phyloP scores from a whole-genome alignment of 2,797 vertebrate species.

The Sciurus carolinensis region DNA sequence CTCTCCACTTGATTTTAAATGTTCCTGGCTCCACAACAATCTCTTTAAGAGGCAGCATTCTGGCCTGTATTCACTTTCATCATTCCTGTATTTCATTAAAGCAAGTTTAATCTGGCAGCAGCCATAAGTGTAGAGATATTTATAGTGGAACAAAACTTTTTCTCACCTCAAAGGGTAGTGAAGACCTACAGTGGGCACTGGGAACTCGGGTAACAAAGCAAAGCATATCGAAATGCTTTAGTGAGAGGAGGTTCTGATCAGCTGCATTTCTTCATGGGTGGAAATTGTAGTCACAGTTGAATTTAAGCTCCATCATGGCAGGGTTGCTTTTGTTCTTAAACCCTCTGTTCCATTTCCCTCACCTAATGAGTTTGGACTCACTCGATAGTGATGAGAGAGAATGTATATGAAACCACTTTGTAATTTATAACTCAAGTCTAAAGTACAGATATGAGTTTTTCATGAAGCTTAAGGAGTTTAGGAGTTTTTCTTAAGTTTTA shows the following conservation, averaged over 20 bases:
- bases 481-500: constrained; percentile 4
- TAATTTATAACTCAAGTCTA: neutral
- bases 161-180: neutral
- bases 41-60: neutral
- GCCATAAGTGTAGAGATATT: neutral
- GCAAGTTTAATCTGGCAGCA: neutral
- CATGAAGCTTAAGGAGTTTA: neutral
- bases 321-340: constrained; percentile 44
- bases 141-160: neutral
- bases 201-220: neutral
- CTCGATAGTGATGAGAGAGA: neutral
- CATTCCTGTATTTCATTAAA: neutral
- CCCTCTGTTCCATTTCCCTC: neutral
- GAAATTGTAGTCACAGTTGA: neutral
- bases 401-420: neutral
- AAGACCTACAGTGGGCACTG: neutral
- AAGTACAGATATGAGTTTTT: neutral
- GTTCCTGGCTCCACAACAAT: neutral
- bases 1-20: neutral
- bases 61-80: constrained; percentile 43
- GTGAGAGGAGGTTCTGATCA: neutral
- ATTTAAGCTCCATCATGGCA: neutral
- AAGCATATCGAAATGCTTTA: neutral
- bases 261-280: neutral
- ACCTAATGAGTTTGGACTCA: neutral